Conservation (phyloP, 2,888 invertebrate genomes). For the Caenorhabditis parvicauda region DNA sequence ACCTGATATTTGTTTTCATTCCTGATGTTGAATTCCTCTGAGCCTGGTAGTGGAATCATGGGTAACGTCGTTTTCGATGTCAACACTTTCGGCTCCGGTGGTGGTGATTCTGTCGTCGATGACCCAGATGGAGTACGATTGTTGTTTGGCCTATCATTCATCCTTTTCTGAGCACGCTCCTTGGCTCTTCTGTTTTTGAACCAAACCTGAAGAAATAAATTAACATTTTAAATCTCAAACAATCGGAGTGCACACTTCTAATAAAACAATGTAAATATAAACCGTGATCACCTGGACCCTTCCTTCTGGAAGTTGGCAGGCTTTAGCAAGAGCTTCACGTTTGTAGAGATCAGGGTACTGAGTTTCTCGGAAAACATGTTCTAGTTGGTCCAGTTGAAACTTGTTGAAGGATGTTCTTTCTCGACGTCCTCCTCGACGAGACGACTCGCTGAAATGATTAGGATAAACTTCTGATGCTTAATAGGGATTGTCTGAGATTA, state of each 20-base stretch:
- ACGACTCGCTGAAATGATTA: constrained; percentile 9
- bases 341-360: constrained; percentile 38
- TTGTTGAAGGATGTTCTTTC: constrained; percentile 41
- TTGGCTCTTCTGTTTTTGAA: constrained; percentile 56
- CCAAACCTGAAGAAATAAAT: constrained; percentile 47
- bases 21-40: constrained; percentile 31
- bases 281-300: constrained; percentile 39
- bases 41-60: constrained; percentile 32
- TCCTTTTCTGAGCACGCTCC: constrained; percentile 38
- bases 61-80: constrained; percentile 21
- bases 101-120: constrained; percentile 27
- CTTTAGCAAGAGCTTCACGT: constrained; percentile 31
- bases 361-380: constrained; percentile 32
- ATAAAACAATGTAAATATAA: background rate
- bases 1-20: constrained; percentile 32
- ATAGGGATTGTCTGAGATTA: too few relatives aligned
- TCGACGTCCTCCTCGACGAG: constrained; percentile 23
- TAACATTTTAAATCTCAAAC: constrained; percentile 1
- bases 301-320: constrained; percentile 32
- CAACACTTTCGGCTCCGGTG: constrained; percentile 18
- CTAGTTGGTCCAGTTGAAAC: constrained; percentile 34
- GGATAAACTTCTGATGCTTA: too few relatives aligned
- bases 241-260: too few relatives aligned
- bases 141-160: constrained; percentile 2
- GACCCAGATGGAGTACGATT: constrained; percentile 18